Evolutionary conservation across 2,113 vertebrate genomes (phyloP).

Genomic region (Macroglossus sobrinus): DNA sequence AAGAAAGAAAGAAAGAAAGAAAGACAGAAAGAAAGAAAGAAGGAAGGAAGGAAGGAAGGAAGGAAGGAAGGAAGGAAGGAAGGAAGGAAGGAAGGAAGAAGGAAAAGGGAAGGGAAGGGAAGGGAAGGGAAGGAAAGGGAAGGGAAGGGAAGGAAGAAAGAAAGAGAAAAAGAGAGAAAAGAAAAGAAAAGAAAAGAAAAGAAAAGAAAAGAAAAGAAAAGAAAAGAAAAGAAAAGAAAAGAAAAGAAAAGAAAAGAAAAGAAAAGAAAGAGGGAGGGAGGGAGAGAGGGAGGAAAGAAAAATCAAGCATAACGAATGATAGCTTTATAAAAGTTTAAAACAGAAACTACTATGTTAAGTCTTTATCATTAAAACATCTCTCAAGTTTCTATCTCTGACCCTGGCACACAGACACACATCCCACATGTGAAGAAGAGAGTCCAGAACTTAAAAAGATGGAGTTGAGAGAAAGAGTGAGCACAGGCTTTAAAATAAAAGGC

Average conservation of each 20-base stretch:
- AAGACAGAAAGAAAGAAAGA: too few species aligned
- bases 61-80: too few species aligned
- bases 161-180: neutral
- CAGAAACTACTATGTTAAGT: neutral
- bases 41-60: too few species aligned
- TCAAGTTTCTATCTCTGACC: neutral
- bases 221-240: neutral
- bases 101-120: neutral
- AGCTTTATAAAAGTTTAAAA: neutral
- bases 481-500: neutral
- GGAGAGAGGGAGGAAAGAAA: neutral
- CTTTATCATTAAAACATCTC: neutral
- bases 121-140: neutral
- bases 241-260: neutral
- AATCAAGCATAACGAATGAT: neutral
- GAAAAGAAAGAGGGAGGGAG: too few species aligned
- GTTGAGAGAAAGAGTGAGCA: neutral
- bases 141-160: neutral
- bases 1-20: too few species aligned
- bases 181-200: too few species aligned
- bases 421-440: neutral
- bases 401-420: rapidly evolving
- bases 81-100: too few species aligned
- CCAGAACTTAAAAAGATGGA: neutral
- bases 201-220: neutral